phyloP scores from a whole-genome alignment of 2,113 vertebrate species.

The Thermophis baileyi region DNA sequence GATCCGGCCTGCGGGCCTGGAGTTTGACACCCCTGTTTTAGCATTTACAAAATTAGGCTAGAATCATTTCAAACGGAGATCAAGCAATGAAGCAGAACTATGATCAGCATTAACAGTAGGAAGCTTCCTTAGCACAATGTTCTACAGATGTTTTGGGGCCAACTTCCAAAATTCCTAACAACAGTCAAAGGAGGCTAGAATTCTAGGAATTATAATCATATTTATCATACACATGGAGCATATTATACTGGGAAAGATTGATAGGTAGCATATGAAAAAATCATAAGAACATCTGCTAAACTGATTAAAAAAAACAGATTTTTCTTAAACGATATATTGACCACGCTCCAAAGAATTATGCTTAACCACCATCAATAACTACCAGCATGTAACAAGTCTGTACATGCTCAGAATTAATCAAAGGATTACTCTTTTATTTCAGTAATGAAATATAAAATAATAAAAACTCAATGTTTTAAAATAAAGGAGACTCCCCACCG shows the following conservation, averaged over 20 bases:
- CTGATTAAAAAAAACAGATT: too few species aligned
- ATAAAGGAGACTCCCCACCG: background rate
- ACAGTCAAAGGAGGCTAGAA: background rate
- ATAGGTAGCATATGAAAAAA: background rate
- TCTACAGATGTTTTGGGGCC: background rate
- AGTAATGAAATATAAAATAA: background rate
- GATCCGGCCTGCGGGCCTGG: too few species aligned
- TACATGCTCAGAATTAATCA: background rate
- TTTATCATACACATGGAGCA: background rate
- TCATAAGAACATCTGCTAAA: background rate
- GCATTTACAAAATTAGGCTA: background rate
- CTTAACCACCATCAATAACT: background rate
- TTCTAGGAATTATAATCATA: background rate
- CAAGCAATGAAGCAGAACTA: background rate
- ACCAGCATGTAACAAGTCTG: background rate
- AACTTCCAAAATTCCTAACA: background rate
- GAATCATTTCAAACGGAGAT: background rate
- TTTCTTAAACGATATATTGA: background rate
- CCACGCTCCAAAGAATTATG: background rate
- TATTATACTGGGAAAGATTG: background rate
- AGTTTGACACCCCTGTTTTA: background rate
- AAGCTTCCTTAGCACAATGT: background rate
- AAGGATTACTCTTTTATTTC: background rate
- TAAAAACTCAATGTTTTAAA: background rate
- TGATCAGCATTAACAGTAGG: background rate